Conservation (phyloP, 1,140 invertebrate species). For the Danaus melanippus region DNA sequence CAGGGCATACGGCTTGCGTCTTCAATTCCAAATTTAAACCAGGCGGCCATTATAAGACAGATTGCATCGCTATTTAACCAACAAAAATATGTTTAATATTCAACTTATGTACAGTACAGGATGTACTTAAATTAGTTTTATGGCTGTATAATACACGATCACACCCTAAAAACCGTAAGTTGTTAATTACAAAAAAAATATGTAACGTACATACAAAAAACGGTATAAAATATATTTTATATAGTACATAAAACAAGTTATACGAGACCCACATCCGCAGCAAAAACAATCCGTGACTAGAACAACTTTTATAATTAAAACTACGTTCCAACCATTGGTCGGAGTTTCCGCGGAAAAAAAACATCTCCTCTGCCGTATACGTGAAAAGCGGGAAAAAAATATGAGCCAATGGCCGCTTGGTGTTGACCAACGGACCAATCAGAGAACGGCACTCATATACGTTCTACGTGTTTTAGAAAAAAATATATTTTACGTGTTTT, state of each 20-base stretch:
- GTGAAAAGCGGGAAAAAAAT: constrained; percentile 67
- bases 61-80: constrained; percentile 33
- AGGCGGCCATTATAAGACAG: constrained; percentile 42
- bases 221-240: too few relatives aligned
- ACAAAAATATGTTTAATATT: constrained; percentile 23
- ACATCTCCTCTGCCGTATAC: constrained; percentile 42
- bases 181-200: too few relatives aligned
- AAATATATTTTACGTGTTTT: constrained; percentile 65
- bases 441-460: constrained; percentile 39
- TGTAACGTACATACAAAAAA: too few relatives aligned
- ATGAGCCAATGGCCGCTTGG: constrained; percentile 49
- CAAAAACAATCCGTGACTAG: constrained; percentile 30
- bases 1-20: constrained; percentile 36
- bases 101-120: too few relatives aligned
- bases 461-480: constrained; percentile 64
- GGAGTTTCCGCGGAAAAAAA: constrained; percentile 62
- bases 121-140: too few relatives aligned
- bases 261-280: constrained; percentile 17
- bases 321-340: constrained; percentile 57
- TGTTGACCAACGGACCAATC: constrained; percentile 43
- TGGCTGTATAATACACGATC: too few relatives aligned
- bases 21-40: constrained; percentile 54
- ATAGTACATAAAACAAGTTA: constrained; percentile 11
- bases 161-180: too few relatives aligned
- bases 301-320: constrained; percentile 68